Evolutionary conservation across 2,888 invertebrate genomes (phyloP).

Genomic region (Adelphocoris suturalis): DNA sequence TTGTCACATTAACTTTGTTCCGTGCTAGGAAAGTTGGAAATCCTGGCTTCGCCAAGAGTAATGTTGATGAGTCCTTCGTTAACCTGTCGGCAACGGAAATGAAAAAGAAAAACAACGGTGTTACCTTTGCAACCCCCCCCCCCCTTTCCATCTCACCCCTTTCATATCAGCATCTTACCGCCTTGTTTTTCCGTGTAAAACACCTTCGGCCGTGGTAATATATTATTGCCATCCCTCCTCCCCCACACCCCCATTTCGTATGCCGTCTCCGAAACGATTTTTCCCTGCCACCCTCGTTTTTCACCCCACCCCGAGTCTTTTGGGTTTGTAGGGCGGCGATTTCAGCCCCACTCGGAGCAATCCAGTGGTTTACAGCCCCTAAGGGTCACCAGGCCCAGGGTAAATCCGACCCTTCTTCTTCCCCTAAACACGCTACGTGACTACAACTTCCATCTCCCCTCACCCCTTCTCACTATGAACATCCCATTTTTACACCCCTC

Average conservation of each 20-base stretch:
- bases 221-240: not conserved
- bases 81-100: too few relatives aligned
- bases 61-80: too few relatives aligned
- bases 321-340: constrained; percentile 37
- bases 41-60: too few relatives aligned
- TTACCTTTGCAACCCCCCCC: too few relatives aligned
- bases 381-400: not conserved
- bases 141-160: too few relatives aligned
- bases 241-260: not conserved
- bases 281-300: not conserved
- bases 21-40: too few relatives aligned
- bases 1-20: too few relatives aligned
- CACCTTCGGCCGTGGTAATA: not conserved
- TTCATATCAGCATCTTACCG: too few relatives aligned
- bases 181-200: not conserved
- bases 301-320: not conserved
- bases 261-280: not conserved
- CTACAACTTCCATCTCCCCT: not conserved
- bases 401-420: not conserved
- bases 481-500: too few relatives aligned
- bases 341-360: not conserved
- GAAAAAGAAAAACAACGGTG: too few relatives aligned
- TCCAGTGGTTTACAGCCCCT: constrained; percentile 5
- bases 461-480: not conserved
- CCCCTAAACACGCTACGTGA: not conserved